Evolutionary conservation across 2,113 vertebrate genomes (phyloP), one percentile per base, ranked within the genome.

Genomic region (Dascyllus trimaculatus): DNA sequence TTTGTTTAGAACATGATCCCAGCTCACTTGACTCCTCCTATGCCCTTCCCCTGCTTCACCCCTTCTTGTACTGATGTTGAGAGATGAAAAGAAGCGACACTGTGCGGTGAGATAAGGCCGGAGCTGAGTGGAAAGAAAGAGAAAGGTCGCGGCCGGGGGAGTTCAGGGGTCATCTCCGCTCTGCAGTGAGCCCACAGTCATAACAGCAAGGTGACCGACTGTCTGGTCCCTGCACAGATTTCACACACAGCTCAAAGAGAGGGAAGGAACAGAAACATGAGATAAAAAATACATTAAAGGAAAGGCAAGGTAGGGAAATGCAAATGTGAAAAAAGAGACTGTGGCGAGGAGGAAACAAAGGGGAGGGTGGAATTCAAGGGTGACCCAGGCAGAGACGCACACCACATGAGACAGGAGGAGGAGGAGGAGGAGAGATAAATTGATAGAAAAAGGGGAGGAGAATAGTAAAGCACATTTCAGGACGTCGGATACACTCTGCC

Each of bases 101-200:
- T 89, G 88, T 78, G 75, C 22, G 67, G n/a, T n/a, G 48, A 86
- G 83, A 88, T 88, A 91, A 88, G 75, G 40, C 46, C 54, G 24
- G 45, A 66, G 45, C 45, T 56, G 64, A 79, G 19, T 78, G 24
- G 54, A 45, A 61, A 70, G 21, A 57, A 63, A 68, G 65, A 62
- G 40, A 75, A 29, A 77, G 79, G 81, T 85, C 61, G 78, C 57
- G 53, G 52, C 46, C 53, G 21, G 35, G 29, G 13, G 57, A 81
- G 88, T 70, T 86, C 82, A 80, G 62, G 53, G 86, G 87, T 89
- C 88, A 85, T 72, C 74, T 67, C 43, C 4, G 19, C 64, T 69
- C 58, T 51, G 46, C 74, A 73, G 65, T 18, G 49, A 82, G 45
- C 69, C 56, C 17, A n/a, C 3, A 22, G 56, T 78, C 86, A 63